Conservation (phyloP, 2,113 vertebrate genomes). For the Dasyurus viverrinus region DNA sequence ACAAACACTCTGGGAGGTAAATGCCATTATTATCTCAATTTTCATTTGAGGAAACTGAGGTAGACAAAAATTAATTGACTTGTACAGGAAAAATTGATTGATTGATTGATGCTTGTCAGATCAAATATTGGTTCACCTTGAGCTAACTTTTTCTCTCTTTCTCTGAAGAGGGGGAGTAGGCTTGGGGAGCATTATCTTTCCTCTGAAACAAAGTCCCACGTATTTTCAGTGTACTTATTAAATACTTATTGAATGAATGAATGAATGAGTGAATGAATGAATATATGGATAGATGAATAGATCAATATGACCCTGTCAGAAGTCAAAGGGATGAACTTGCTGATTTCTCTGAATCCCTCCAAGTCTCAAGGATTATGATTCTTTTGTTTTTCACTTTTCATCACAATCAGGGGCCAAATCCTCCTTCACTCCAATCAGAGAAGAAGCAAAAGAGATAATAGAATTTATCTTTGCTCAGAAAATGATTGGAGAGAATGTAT, state of each 20-base stretch:
- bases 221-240: not conserved
- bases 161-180: not conserved
- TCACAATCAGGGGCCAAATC: not conserved
- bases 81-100: not conserved
- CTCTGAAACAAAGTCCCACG: not conserved
- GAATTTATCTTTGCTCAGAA: not conserved
- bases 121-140: not conserved
- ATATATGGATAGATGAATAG: not conserved
- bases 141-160: not conserved
- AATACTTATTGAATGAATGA: not conserved
- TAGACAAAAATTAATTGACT: not conserved
- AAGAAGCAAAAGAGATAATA: not conserved
- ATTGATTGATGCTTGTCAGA: not conserved
- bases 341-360: not conserved
- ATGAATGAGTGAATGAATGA: not conserved
- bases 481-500: not conserved
- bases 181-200: not conserved
- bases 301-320: not conserved
- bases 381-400: not conserved
- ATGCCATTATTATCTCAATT: not conserved
- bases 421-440: not conserved
- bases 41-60: not conserved
- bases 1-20: not conserved
- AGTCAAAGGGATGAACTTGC: not conserved
- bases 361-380: not conserved